Evolutionary conservation across 37 sponge, comb jelly and placozoan species (phyloP).

Genomic region (Halisarca cf. caerulea): DNA sequence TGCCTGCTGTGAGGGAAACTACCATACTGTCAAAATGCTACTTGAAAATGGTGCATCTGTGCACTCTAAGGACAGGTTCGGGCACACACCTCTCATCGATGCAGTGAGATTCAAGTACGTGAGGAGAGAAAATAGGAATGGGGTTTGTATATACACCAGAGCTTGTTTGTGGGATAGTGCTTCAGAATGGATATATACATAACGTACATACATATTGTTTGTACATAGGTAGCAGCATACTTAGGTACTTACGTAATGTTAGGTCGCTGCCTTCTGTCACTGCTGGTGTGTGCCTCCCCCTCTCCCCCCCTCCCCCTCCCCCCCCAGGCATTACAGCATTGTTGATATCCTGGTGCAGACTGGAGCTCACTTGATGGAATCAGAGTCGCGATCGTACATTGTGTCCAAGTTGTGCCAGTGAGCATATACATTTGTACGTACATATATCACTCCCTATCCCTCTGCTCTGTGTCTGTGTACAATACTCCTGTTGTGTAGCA

Average conservation of each 20-base stretch:
- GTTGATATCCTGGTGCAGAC: constrained; percentile 55
- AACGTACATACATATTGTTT: too few relatives aligned
- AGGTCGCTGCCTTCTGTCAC: too few relatives aligned
- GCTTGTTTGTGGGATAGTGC: too few relatives aligned
- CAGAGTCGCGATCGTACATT: constrained; percentile 10
- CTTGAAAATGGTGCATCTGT: constrained; percentile 83
- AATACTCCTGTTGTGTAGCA: too few relatives aligned
- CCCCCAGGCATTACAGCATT: constrained; percentile 34
- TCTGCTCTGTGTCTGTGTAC: constrained; percentile 18
- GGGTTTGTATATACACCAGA: too few relatives aligned
- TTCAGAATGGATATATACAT: too few relatives aligned
- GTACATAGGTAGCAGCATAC: too few relatives aligned
- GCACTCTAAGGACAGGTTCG: constrained; percentile 71
- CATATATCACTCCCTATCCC: too few relatives aligned
- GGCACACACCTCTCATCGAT: constrained; percentile 74
- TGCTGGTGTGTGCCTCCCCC: too few relatives aligned
- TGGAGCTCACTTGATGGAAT: constrained; percentile 53
- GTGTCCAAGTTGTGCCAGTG: constrained; percentile 31
- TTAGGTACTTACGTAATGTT: too few relatives aligned
- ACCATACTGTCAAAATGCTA: constrained; percentile 69
- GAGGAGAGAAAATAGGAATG: too few relatives aligned
- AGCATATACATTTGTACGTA: background rate
- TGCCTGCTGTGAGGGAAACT: constrained; percentile 77
- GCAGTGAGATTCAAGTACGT: constrained; percentile 77
- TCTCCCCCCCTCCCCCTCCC: too few relatives aligned